phyloP scores from a whole-genome alignment of 2,797 vertebrate genomes.

The Hemibagrus guttatus region DNA sequence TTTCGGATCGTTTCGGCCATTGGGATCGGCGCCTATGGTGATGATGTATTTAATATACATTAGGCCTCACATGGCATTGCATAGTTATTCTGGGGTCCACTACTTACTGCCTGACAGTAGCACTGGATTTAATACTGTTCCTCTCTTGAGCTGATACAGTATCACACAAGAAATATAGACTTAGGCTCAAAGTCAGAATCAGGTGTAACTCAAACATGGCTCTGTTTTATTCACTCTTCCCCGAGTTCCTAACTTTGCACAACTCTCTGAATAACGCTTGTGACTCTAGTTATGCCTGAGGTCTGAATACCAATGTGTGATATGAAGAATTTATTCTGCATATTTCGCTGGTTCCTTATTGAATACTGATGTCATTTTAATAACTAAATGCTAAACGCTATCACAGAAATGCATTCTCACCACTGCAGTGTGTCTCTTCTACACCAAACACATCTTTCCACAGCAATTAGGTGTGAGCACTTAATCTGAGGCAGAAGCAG shows the following conservation, averaged over 20 bases:
- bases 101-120: not conserved
- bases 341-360: slow-evolving; percentile 22
- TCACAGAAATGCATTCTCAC: slow-evolving; percentile 43
- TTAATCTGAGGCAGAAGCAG: slow-evolving; percentile 50
- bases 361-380: slow-evolving; percentile 28
- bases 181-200: not conserved
- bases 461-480: slow-evolving; percentile 56
- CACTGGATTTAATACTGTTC: not conserved
- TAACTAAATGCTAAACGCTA: slow-evolving; percentile 38
- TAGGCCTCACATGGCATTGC: not conserved
- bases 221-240: not conserved
- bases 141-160: not conserved
- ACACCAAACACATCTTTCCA: slow-evolving; percentile 51
- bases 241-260: not conserved
- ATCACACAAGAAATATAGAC: not conserved
- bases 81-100: not conserved
- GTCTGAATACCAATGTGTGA: slow-evolving; percentile 26
- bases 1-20: too few relatives aligned
- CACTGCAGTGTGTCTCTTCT: slow-evolving; percentile 35
- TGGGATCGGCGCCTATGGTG: too few relatives aligned
- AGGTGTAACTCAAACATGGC: not conserved
- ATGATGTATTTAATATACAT: not conserved
- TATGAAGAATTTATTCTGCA: slow-evolving; percentile 32
- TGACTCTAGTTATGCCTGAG: slow-evolving; percentile 24
- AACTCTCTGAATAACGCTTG: not conserved